Evolutionary conservation across 2,797 vertebrate genomes (phyloP).

Genomic region (Selene dorsalis): DNA sequence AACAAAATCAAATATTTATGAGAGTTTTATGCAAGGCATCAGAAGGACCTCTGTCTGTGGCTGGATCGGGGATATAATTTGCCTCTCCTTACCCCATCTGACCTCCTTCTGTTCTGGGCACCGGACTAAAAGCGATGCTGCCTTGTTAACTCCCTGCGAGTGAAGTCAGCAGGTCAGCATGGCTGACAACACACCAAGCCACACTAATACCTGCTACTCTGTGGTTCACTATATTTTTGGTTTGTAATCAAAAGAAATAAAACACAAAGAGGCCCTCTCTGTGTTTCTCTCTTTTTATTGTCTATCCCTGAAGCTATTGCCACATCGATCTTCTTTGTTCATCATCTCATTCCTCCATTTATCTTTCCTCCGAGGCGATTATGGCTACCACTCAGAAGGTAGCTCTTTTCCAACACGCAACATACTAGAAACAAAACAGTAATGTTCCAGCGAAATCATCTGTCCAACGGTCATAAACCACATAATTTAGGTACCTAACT

Average conservation of each 20-base stretch:
- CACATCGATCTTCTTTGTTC: constrained; percentile 31
- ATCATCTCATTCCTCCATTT: constrained; percentile 24
- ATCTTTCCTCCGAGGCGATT: constrained; percentile 4
- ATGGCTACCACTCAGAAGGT: constrained; percentile 2
- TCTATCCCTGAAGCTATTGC: not conserved
- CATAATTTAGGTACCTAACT: constrained; percentile 51
- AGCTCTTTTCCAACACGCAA: constrained; percentile 18
- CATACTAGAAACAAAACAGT: constrained; percentile 30
- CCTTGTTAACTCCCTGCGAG: constrained; percentile 62
- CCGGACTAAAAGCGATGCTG: constrained; percentile 54
- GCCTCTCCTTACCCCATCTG: constrained; percentile 49
- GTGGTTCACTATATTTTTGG: not conserved
- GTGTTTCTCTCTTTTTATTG: constrained; percentile 10
- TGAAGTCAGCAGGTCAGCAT: constrained; percentile 57
- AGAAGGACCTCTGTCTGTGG: constrained; percentile 52
- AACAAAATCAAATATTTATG: constrained; percentile 81
- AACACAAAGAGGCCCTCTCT: not conserved
- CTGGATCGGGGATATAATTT: constrained; percentile 67
- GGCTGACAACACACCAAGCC: constrained; percentile 36
- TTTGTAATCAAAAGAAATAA: constrained; percentile 1
- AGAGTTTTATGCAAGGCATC: constrained; percentile 69
- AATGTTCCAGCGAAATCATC: constrained; percentile 12
- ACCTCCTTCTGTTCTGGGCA: constrained; percentile 45
- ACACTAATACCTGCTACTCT: not conserved
- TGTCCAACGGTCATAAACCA: constrained; percentile 35